These are phyloP conservation scores for Tauraco erythrolophus DNA, from an alignment of 2,113 vertebrate species.

Conservation along the genomic window DNA sequence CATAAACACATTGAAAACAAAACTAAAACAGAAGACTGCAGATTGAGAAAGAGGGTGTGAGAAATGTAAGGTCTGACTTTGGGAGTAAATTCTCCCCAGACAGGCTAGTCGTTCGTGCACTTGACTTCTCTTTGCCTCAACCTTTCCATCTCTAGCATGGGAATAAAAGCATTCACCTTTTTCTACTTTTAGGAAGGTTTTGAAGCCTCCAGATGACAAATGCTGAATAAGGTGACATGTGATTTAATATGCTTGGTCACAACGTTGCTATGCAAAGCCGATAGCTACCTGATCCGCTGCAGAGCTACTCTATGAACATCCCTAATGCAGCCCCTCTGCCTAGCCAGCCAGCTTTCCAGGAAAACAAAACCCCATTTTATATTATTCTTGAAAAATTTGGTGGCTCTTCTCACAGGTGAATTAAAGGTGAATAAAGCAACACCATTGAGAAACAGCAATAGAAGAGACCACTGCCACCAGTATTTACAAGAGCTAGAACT, in stretches of 20 bases:
- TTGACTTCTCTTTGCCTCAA: not conserved
- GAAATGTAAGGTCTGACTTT: not conserved
- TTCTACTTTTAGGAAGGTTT: not conserved
- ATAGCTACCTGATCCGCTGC: slow-evolving; percentile 20
- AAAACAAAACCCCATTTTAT: not conserved
- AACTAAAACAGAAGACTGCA: not conserved
- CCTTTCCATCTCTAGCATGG: not conserved
- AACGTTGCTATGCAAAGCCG: not conserved
- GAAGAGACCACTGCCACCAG: not conserved
- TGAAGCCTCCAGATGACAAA: not conserved
- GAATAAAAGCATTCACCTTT: not conserved
- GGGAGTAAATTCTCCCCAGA: not conserved
- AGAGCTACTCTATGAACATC: slow-evolving; percentile 1
- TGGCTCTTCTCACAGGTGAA: not conserved
- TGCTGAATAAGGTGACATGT: not conserved
- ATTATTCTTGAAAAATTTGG: not conserved
- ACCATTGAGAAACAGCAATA: not conserved
- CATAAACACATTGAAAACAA: not conserved
- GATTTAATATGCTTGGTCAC: not conserved
- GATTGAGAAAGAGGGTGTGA: not conserved
- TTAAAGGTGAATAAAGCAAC: not conserved
- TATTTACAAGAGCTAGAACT: not conserved
- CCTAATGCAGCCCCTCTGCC: not conserved
- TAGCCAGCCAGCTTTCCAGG: not conserved
- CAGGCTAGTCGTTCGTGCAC: not conserved